Percentiles rank a stretch among this genome's conserved stretches.
Evolutionary conservation across 2,113 vertebrate species (phyloP).

Genomic region (Patagioenas fasciata): DNA sequence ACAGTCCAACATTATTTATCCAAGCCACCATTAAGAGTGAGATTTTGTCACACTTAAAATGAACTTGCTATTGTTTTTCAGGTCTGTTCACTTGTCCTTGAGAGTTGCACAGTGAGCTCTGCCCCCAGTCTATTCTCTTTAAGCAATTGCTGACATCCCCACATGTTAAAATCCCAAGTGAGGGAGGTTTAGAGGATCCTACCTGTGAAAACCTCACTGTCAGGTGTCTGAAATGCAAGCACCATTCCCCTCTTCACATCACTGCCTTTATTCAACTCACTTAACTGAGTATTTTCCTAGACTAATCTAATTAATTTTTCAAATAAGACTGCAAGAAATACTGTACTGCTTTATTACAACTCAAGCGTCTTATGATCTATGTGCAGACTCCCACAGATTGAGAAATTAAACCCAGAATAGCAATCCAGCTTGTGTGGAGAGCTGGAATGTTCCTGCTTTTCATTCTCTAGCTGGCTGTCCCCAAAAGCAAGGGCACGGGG

Average conservation of each 20-base stretch:
- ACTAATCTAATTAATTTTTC: background rate
- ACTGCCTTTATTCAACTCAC: background rate
- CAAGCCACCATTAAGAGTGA: background rate
- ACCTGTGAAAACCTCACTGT: background rate
- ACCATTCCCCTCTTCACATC: background rate
- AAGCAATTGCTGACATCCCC: background rate
- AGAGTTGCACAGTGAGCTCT: accelerated
- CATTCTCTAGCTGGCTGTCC: background rate
- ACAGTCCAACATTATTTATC: background rate
- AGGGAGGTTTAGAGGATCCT: background rate
- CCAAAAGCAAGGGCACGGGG: accelerated
- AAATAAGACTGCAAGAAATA: background rate
- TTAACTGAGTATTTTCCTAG: background rate
- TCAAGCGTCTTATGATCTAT: background rate
- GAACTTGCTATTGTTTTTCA: background rate
- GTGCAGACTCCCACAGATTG: accelerated
- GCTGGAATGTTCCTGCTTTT: background rate
- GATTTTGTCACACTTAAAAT: background rate
- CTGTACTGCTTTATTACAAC: background rate
- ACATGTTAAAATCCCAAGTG: accelerated
- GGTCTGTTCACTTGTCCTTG: background rate
- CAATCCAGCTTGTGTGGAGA: background rate
- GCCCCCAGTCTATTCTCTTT: background rate
- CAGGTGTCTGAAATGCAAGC: background rate
- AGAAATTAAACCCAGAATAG: background rate